These are phyloP conservation scores for Octopus bimaculoides DNA, from an alignment of 1,140 invertebrate genomes.

Conservation along the genomic window DNA sequence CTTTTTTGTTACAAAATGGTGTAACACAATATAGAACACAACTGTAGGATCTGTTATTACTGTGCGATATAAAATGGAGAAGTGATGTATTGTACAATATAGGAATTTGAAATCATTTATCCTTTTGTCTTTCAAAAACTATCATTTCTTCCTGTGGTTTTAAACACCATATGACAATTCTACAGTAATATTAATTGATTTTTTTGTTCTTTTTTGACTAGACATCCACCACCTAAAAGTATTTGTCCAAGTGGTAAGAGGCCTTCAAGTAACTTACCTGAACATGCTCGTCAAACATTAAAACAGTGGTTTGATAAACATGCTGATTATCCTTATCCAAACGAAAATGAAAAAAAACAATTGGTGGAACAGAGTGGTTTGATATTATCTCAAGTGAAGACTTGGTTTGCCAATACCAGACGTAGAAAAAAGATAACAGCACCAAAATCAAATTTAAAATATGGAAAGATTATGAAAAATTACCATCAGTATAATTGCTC, in stretches of 20 bases:
- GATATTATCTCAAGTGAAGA: slow-evolving; percentile 45
- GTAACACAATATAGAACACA: too few species aligned
- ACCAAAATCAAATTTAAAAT: too few species aligned
- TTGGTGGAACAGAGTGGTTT: slow-evolving; percentile 43
- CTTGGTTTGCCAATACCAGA: slow-evolving; percentile 54
- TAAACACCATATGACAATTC: too few species aligned
- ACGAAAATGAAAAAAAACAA: slow-evolving; percentile 39
- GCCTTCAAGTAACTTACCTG: slow-evolving; percentile 13
- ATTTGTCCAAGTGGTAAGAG: slow-evolving; percentile 26
- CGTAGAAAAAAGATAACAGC: slow-evolving; percentile 33
- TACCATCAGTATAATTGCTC: too few species aligned
- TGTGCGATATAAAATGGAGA: too few species aligned
- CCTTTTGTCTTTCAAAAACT: too few species aligned
- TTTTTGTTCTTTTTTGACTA: slow-evolving; percentile 11
- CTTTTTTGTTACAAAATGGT: too few species aligned
- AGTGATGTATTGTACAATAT: too few species aligned
- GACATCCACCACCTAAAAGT: slow-evolving; percentile 26
- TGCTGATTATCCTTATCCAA: slow-evolving; percentile 48
- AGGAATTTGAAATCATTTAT: too few species aligned
- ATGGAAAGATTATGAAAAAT: too few species aligned
- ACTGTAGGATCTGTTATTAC: too few species aligned
- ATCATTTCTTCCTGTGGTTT: too few species aligned
- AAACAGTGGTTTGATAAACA: slow-evolving; percentile 47
- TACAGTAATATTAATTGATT: not conserved
- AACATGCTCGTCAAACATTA: slow-evolving; percentile 39